Percentiles rank a stretch among this genome's conserved stretches.
Conservation (phyloP, 1,140 invertebrate genomes). For the Cryptotermes secundus region DNA sequence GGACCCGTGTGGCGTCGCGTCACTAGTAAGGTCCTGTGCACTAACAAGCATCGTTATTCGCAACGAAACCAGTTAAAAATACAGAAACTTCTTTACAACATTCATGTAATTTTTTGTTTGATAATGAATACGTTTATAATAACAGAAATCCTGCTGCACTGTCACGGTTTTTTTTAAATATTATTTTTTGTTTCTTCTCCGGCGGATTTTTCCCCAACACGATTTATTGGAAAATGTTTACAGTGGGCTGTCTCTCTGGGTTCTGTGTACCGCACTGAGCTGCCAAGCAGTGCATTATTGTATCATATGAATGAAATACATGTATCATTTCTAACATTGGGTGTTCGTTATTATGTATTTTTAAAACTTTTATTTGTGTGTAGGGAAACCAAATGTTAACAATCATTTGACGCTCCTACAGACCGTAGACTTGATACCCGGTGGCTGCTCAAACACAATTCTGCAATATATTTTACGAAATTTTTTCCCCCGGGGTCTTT, state of each 20-base stretch:
- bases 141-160: constrained; percentile 1
- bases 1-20: not conserved
- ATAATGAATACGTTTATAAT: constrained; percentile 28
- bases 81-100: constrained; percentile 27
- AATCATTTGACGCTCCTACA: not conserved
- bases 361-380: not conserved
- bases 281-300: not conserved
- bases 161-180: not conserved
- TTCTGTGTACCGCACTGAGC: not conserved
- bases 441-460: not conserved
- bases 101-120: not conserved
- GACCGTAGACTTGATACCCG: not conserved
- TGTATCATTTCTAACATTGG: not conserved
- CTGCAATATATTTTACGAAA: not conserved
- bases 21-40: not conserved
- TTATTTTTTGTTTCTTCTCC: not conserved
- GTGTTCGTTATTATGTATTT: not conserved
- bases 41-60: constrained; percentile 30
- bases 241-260: not conserved
- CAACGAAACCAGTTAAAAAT: constrained; percentile 30
- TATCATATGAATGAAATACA: not conserved
- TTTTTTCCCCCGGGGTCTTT: not conserved
- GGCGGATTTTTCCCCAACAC: not conserved
- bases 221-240: constrained; percentile 7
- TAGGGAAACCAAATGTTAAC: not conserved